Conservation (phyloP, 2,113 vertebrate species). For the Corydoras sp. region DNA sequence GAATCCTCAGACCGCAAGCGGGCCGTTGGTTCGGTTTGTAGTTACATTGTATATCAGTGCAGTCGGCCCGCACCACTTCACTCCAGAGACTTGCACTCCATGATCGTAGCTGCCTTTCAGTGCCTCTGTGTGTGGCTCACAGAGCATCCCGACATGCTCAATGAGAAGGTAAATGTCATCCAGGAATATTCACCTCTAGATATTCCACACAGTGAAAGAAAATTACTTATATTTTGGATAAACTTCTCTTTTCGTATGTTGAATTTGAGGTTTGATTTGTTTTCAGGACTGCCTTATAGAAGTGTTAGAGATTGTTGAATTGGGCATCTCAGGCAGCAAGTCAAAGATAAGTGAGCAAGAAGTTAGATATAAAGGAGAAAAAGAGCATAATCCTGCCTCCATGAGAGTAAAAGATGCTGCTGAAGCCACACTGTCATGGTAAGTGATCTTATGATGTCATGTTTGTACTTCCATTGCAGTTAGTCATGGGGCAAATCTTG, state of each 20-base stretch:
- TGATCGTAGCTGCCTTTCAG: slow-evolving; percentile 90
- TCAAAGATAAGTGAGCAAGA: slow-evolving; percentile 81
- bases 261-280: not conserved
- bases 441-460: slow-evolving; percentile 35
- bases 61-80: slow-evolving; percentile 85
- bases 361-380: slow-evolving; percentile 82
- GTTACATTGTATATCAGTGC: slow-evolving; percentile 88
- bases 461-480: no score
- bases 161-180: slow-evolving; percentile 73
- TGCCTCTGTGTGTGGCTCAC: slow-evolving; percentile 90
- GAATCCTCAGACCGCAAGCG: slow-evolving; percentile 73
- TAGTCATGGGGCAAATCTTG: no score
- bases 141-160: slow-evolving; percentile 79
- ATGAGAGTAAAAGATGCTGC: slow-evolving; percentile 94
- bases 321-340: slow-evolving; percentile 90
- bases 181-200: not conserved
- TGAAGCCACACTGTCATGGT: slow-evolving; percentile 88
- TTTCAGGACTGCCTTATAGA: slow-evolving; percentile 85
- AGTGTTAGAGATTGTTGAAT: slow-evolving; percentile 87
- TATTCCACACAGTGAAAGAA: no score
- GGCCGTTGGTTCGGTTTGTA: slow-evolving; percentile 78
- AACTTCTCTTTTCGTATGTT: no score
- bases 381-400: slow-evolving; percentile 86
- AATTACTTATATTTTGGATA: no score
- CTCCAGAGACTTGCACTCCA: slow-evolving; percentile 90